Percentiles rank a stretch among this genome's conserved stretches.
These are phyloP conservation scores for Trachemys scripta DNA, from an alignment of 2,113 vertebrate species.

Conservation along the genomic window DNA sequence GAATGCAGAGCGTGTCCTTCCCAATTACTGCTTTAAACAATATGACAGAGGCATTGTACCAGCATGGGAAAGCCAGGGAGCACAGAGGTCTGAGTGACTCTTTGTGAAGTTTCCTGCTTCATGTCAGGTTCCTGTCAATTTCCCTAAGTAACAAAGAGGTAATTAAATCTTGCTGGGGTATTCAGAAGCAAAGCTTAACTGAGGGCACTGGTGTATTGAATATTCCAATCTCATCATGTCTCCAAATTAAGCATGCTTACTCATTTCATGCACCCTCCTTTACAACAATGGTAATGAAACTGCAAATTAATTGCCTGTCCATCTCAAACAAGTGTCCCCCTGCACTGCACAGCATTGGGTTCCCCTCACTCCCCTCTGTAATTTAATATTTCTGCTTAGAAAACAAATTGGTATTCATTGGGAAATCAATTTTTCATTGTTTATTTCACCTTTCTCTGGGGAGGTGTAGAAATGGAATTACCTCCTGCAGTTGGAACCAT, in stretches of 20 bases:
- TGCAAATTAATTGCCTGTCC: conserved; percentile 72
- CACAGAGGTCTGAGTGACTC: background rate
- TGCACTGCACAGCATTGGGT: accelerated
- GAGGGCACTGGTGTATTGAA: background rate
- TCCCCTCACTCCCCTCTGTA: background rate
- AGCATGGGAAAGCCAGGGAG: background rate
- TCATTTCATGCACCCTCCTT: conserved; percentile 44
- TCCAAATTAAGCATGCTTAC: conserved; percentile 67
- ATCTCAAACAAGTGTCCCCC: conserved; percentile 54
- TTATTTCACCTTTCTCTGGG: conserved; percentile 62
- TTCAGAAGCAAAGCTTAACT: conserved; percentile 25
- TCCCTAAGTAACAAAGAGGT: conserved; percentile 57
- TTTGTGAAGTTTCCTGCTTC: background rate
- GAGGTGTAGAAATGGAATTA: conserved; percentile 55
- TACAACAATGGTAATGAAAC: conserved; percentile 56
- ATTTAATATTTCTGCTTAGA: conserved; percentile 70
- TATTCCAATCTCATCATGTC: conserved; percentile 28
- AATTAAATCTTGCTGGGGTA: conserved; percentile 62
- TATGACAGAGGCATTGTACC: background rate
- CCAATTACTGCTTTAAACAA: background rate
- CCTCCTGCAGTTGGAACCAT: conserved; percentile 11
- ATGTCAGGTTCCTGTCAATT: background rate
- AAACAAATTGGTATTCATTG: conserved; percentile 72
- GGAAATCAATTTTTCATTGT: conserved; percentile 76
- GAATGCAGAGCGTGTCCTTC: accelerated